Percentiles rank a stretch among this genome's conserved stretches.
phyloP scores from a whole-genome alignment of 2,888 invertebrate genomes.

The Habroteleia sp. region DNA sequence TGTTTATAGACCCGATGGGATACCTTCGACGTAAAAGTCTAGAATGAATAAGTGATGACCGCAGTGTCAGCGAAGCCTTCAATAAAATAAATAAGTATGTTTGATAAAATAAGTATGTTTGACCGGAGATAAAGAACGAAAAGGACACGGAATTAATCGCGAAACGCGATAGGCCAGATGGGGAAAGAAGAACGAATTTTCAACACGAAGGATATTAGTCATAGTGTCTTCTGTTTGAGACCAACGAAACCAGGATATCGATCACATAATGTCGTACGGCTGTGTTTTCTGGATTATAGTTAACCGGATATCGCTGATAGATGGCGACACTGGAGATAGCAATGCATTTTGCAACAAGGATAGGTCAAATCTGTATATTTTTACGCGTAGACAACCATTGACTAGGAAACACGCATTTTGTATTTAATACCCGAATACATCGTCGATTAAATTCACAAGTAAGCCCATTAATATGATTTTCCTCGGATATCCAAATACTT shows the following conservation, averaged over 20 bases:
- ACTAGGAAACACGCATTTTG: too few species aligned
- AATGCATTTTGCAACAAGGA: too few species aligned
- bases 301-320: neutral
- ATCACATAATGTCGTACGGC: constrained; percentile 22
- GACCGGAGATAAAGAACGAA: neutral
- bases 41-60: neutral
- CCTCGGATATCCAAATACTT: constrained; percentile 44
- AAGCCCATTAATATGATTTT: constrained; percentile 9
- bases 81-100: too few species aligned
- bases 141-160: constrained; percentile 44
- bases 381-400: neutral
- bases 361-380: neutral
- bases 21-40: too few species aligned
- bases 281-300: neutral
- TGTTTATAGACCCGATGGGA: too few species aligned
- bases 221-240: constrained; percentile 17
- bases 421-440: too few species aligned
- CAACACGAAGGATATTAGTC: constrained; percentile 6
- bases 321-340: too few species aligned
- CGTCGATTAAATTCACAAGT: neutral
- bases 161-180: constrained; percentile 48
- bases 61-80: too few species aligned
- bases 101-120: neutral
- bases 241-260: constrained; percentile 18
- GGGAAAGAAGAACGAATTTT: constrained; percentile 27